phyloP scores from a whole-genome alignment of 1,140 invertebrate genomes.

The Drosophila tristis region DNA sequence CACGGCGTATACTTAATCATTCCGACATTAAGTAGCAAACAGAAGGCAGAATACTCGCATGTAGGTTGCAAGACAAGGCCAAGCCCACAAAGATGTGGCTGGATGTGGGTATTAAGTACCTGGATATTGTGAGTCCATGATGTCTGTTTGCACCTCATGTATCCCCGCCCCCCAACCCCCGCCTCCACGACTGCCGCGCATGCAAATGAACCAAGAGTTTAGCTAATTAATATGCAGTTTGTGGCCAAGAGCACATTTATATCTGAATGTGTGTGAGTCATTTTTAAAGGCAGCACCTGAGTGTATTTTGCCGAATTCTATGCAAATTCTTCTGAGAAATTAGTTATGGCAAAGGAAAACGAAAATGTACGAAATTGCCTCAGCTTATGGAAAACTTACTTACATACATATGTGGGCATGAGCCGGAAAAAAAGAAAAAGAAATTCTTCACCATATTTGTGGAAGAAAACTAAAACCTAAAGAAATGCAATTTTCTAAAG shows the following conservation, averaged over 20 bases:
- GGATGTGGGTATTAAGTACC: background rate
- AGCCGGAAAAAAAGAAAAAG: too few species aligned
- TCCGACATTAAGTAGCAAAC: slow-evolving; percentile 65
- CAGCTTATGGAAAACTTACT: too few species aligned
- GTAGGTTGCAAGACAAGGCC: slow-evolving; percentile 53
- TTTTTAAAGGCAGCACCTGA: slow-evolving; percentile 16
- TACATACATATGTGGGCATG: too few species aligned
- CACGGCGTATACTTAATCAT: slow-evolving; percentile 73
- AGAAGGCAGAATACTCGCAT: slow-evolving; percentile 24
- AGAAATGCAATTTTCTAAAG: too few species aligned
- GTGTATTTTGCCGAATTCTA: background rate
- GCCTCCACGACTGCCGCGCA: background rate
- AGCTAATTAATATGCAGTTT: slow-evolving; percentile 53
- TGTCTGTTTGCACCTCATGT: background rate
- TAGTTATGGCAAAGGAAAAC: too few species aligned
- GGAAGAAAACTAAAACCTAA: too few species aligned
- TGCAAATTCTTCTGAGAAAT: slow-evolving; percentile 9
- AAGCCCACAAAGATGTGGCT: background rate
- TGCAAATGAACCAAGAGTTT: slow-evolving; percentile 26
- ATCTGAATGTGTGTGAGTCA: slow-evolving; percentile 23
- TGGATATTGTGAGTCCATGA: background rate
- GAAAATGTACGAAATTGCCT: too few species aligned
- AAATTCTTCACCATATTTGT: too few species aligned
- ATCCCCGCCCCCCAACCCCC: too few species aligned
- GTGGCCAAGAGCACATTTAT: slow-evolving; percentile 30